phyloP scores from a whole-genome alignment of 2,888 invertebrate genomes.

The Rhingia rostrata region DNA sequence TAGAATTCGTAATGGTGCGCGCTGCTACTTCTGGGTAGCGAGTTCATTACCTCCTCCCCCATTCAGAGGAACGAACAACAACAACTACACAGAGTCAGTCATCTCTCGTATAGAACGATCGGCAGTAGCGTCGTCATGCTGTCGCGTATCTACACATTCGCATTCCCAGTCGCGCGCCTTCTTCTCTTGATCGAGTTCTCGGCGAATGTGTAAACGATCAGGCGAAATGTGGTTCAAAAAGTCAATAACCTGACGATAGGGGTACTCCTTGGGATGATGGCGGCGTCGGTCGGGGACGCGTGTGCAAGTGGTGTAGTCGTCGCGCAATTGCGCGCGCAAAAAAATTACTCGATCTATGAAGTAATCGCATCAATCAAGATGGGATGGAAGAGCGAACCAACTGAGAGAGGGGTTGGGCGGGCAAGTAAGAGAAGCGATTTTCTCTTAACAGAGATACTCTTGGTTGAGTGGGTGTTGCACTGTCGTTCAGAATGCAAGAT shows the following conservation, averaged over 20 bases:
- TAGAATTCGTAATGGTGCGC: constrained; percentile 5
- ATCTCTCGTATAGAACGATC: constrained; percentile 37
- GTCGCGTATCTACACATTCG: constrained; percentile 40
- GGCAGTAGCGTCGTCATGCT: constrained; percentile 49
- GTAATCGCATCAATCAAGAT: constrained; percentile 70
- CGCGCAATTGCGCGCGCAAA: constrained; percentile 55
- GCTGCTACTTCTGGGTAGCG: constrained; percentile 22
- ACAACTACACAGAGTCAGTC: constrained; percentile 3
- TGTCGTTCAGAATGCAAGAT: constrained; percentile 14
- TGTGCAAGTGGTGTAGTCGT: not conserved
- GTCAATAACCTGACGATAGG: constrained; percentile 69
- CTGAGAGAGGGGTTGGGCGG: not conserved
- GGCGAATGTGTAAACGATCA: constrained; percentile 65
- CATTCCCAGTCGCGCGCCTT: not conserved
- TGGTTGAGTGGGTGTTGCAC: constrained; percentile 10
- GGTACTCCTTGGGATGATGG: not conserved
- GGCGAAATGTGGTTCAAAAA: constrained; percentile 74
- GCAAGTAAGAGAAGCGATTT: constrained; percentile 16
- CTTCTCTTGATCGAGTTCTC: constrained; percentile 47
- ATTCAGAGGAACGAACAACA: constrained; percentile 26
- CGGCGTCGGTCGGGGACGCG: not conserved
- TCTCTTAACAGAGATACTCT: constrained; percentile 16
- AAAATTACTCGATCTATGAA: constrained; percentile 60
- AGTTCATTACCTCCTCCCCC: constrained; percentile 73
- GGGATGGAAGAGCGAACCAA: constrained; percentile 17